Percentiles rank a stretch among this genome's conserved stretches.
These are phyloP conservation scores for Phenganax stokvisi DNA, from an alignment of 92 coral and sea anemone genomes.

Conservation along the genomic window DNA sequence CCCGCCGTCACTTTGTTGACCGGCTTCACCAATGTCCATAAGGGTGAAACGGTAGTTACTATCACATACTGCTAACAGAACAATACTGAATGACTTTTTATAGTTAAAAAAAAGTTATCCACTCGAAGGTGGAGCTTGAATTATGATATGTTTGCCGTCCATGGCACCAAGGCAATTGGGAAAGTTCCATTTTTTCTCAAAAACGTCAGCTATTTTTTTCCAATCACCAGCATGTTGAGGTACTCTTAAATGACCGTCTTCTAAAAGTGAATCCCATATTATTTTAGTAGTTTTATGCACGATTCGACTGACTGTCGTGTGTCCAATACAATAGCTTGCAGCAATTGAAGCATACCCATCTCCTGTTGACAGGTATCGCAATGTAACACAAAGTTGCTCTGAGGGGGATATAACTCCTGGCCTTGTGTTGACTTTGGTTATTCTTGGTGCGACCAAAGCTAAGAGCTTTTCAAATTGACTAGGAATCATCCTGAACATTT, in stretches of 20 bases:
- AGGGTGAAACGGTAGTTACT: conserved; percentile 13
- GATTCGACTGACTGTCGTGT: conserved; percentile 20
- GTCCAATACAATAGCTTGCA: conserved; percentile 34
- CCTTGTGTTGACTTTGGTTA: conserved; percentile 25
- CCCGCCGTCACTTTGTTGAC: conserved; percentile 28
- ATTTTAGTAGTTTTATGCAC: not conserved
- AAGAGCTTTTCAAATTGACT: conserved; percentile 27
- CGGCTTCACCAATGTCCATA: conserved; percentile 12
- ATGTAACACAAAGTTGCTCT: conserved; percentile 17
- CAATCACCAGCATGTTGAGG: conserved; percentile 12
- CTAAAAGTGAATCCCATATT: conserved; percentile 9
- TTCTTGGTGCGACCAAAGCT: conserved; percentile 7
- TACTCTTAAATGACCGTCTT: conserved; percentile 18
- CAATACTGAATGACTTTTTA: conserved; percentile 23
- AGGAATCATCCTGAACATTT: conserved; percentile 23
- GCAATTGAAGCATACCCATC: conserved; percentile 21
- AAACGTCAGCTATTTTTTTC: conserved; percentile 11
- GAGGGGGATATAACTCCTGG: conserved; percentile 18
- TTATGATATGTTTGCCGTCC: conserved; percentile 14
- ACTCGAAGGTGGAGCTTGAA: conserved; percentile 4
- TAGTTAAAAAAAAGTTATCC: conserved; percentile 10
- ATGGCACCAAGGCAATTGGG: conserved; percentile 13
- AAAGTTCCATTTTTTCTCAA: conserved; percentile 11
- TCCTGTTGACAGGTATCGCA: conserved; percentile 27
- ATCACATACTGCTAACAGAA: conserved; percentile 5